A percentile compares a stretch with the other conserved stretches of the same genome.
Evolutionary conservation across 2,113 vertebrate genomes (phyloP).

Genomic region (Phycodurus eques): DNA sequence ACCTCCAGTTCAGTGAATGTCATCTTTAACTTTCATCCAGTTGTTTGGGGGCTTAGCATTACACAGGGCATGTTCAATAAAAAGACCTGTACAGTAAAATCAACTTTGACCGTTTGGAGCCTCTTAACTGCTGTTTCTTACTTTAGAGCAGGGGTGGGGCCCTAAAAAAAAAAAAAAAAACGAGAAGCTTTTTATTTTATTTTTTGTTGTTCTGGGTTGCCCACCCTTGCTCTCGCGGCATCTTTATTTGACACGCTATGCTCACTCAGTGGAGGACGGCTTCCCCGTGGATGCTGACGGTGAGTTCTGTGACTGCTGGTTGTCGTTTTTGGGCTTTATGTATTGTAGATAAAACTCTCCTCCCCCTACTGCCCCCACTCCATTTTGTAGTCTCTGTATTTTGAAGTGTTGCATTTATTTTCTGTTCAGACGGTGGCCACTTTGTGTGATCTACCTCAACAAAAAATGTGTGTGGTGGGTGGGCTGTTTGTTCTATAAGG

Average conservation of each 20-base stretch:
- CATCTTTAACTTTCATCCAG: slow-evolving; percentile 9
- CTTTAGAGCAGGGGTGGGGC: slow-evolving; percentile 13
- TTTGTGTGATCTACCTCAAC: slow-evolving; percentile 70
- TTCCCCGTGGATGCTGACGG: not conserved
- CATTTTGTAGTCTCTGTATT: slow-evolving; percentile 27
- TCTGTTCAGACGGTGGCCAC: slow-evolving; percentile 45
- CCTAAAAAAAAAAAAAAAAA: not conserved
- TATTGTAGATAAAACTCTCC: not conserved
- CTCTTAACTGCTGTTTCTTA: slow-evolving; percentile 42
- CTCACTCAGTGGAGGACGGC: not conserved
- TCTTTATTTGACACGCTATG: too few species aligned
- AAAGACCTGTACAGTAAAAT: slow-evolving; percentile 59
- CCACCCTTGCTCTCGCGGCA: not conserved
- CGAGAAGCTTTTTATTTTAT: not conserved
- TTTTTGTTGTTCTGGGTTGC: too few species aligned
- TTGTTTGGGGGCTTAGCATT: slow-evolving; percentile 26
- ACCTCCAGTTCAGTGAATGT: slow-evolving; percentile 35
- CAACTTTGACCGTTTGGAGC: slow-evolving; percentile 45
- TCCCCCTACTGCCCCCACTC: not conserved
- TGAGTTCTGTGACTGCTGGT: slow-evolving; percentile 19
- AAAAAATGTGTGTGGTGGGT: slow-evolving; percentile 28
- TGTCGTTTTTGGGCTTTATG: slow-evolving; percentile 10
- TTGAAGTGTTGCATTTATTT: slow-evolving; percentile 1
- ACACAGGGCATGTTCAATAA: slow-evolving; percentile 61
- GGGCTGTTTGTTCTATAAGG: slow-evolving; percentile 46